These are phyloP conservation scores for Anas flavirostris DNA, from an alignment of 2,797 vertebrate genomes.

Conservation along the genomic window DNA sequence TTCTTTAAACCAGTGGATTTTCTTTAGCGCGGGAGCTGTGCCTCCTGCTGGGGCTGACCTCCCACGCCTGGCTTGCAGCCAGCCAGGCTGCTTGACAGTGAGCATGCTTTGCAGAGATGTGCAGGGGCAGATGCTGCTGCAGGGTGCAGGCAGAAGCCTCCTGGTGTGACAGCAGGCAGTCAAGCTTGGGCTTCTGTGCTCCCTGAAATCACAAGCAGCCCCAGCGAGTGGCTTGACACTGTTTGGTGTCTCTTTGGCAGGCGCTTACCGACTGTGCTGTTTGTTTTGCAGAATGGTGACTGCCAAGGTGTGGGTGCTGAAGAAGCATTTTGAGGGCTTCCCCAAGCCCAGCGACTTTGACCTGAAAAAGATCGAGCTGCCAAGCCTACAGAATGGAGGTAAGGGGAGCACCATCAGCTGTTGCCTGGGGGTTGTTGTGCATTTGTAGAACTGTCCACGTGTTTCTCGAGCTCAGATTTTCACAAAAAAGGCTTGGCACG, in stretches of 20 bases:
- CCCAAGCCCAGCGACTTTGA: conserved; percentile 87
- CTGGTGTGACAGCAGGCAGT: not conserved
- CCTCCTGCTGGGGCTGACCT: not conserved
- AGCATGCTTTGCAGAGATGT: not conserved
- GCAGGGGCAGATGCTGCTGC: rapidly evolving
- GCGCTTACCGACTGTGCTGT: not conserved
- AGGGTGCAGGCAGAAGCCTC: not conserved
- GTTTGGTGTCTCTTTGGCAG: rapidly evolving
- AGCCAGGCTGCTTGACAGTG: not conserved
- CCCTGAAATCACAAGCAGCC: not conserved
- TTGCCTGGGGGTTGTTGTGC: not conserved
- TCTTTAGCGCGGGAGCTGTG: not conserved
- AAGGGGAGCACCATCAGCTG: not conserved
- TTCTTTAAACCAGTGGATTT: not conserved
- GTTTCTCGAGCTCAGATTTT: not conserved
- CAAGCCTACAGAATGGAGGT: conserved; percentile 88
- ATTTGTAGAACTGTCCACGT: not conserved
- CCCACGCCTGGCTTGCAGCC: not conserved
- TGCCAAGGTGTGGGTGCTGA: conserved; percentile 86
- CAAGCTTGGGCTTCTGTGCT: not conserved
- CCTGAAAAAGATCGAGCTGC: conserved; percentile 83
- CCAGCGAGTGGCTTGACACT: rapidly evolving
- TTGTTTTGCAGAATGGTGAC: conserved; percentile 78
- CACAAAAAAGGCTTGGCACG: rapidly evolving
- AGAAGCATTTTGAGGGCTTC: conserved; percentile 86